These are phyloP conservation scores for Tretioscincus oriximinensis DNA, from an alignment of 2,113 vertebrate genomes.

Conservation along the genomic window DNA sequence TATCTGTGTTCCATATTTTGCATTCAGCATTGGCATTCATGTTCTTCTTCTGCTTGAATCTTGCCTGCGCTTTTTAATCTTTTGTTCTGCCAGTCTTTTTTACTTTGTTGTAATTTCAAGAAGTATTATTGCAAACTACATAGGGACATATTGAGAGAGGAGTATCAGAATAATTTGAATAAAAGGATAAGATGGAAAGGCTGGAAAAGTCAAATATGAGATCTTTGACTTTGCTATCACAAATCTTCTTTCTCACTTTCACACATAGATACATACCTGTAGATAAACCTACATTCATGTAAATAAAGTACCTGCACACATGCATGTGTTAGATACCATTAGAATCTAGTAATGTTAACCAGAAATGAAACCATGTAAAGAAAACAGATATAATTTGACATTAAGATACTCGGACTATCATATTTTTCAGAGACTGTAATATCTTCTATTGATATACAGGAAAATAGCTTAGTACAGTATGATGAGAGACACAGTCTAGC, in stretches of 20 bases:
- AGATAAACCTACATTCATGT: not conserved
- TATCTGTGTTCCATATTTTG: slow-evolving; percentile 27
- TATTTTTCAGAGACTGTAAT: slow-evolving; percentile 36
- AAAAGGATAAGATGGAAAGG: slow-evolving; percentile 16
- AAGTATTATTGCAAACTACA: not conserved
- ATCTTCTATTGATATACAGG: slow-evolving; percentile 39
- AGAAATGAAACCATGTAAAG: slow-evolving; percentile 5
- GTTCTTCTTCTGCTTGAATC: slow-evolving; percentile 12
- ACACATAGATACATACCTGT: not conserved
- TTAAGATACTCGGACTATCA: slow-evolving; percentile 22
- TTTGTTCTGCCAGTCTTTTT: not conserved
- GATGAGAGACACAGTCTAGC: slow-evolving; percentile 43
- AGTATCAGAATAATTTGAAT: slow-evolving; percentile 22
- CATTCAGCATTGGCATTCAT: slow-evolving; percentile 17
- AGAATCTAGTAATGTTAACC: not conserved
- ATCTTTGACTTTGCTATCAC: slow-evolving; percentile 12
- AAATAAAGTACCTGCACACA: slow-evolving; percentile 32
- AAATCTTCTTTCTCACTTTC: not conserved
- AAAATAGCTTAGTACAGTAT: slow-evolving; percentile 41
- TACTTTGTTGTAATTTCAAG: not conserved
- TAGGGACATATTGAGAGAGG: slow-evolving; percentile 14
- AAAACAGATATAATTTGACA: slow-evolving; percentile 26
- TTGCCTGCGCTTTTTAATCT: not conserved
- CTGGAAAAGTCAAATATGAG: slow-evolving; percentile 27
- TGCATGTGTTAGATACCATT: no score